Base-by-base conservation (phyloP, 2,797 vertebrate genomes). In the Pyrocephalus nanus region DNA sequence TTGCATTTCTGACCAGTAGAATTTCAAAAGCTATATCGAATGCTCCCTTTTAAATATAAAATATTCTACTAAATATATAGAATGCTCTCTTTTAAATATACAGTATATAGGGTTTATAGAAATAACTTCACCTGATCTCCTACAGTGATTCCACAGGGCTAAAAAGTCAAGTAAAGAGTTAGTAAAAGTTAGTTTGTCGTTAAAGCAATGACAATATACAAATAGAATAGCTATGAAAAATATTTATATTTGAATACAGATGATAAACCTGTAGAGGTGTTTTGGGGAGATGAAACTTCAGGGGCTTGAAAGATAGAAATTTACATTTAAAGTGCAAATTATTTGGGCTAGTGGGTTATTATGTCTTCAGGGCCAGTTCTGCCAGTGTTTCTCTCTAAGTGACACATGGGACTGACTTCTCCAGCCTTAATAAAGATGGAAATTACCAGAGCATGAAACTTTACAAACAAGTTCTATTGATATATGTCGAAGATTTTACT, bases 241-340 rank as follows among this genome's bases (percentile, higher is more conserved):
- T 67, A 71, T 86, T 90, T 88, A 32, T 90, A 38, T 90, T 83
- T 92, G 72, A 74, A 67, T 80, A 90, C 75, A 83, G 77, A 74
- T 74, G 50, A 77, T 57, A 71, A 91, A 79, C 79, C 17, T 62
- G 53, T 71, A 15, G 84, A 91, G 47, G 25, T 71, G n/a, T 10
- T 84, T 89, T 69, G n/a, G 16, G 57, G 42, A 87, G 45, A 71
- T 43, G 69, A 93, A 87, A 43, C 81, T 89, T 92, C 65, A 67
- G 79, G 91, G 67, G 29, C 54, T 85, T 72, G 42, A 91, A 82
- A 89, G 74, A 78, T 0, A 94, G 71, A 29, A 78, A 94, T 91
- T 94, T 95, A 94, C 90, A 96, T 96, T 94, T 95, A 93, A 95
- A 96, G 92, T 95, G 86, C 84, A 93, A 95, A 92, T 95, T 92